phyloP scores from a whole-genome alignment of 1,140 invertebrate genomes.

The Gyrodactylus bullatarudis region DNA sequence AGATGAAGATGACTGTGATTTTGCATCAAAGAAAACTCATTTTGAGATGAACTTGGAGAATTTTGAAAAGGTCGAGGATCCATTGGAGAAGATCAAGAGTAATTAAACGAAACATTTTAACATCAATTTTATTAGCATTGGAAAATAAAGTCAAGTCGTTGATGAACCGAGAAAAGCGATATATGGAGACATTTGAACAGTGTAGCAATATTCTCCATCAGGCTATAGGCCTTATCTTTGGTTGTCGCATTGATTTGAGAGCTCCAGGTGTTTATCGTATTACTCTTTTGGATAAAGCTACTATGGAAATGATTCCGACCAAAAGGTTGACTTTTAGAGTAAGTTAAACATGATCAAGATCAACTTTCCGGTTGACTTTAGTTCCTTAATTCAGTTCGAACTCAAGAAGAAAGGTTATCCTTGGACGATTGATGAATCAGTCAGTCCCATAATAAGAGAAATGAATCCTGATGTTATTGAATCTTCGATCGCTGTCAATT shows the following conservation, averaged over 20 bases:
- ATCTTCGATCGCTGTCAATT: background rate
- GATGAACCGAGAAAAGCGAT: no score
- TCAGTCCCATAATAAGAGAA: background rate
- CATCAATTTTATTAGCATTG: background rate
- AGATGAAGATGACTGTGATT: background rate
- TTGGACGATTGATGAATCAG: background rate
- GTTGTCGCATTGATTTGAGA: no score
- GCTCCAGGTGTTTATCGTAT: no score
- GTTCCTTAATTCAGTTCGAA: background rate
- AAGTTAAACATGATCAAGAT: no score
- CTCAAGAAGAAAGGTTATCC: background rate
- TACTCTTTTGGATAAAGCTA: background rate
- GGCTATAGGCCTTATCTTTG: no score
- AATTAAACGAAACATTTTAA: no score
- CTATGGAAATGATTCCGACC: background rate
- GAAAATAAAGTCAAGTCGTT: no score
- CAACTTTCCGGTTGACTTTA: background rate
- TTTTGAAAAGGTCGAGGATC: background rate
- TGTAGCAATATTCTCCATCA: no score
- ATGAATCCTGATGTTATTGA: background rate
- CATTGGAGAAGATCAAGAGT: background rate
- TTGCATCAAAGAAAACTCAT: background rate
- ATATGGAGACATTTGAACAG: no score
- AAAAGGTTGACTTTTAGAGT: no score
- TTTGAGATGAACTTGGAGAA: background rate